A percentile compares a stretch with the other conserved stretches of the same genome.
Evolutionary conservation across 2,888 invertebrate species (phyloP).

Genomic region (Sminthurides aquaticus): DNA sequence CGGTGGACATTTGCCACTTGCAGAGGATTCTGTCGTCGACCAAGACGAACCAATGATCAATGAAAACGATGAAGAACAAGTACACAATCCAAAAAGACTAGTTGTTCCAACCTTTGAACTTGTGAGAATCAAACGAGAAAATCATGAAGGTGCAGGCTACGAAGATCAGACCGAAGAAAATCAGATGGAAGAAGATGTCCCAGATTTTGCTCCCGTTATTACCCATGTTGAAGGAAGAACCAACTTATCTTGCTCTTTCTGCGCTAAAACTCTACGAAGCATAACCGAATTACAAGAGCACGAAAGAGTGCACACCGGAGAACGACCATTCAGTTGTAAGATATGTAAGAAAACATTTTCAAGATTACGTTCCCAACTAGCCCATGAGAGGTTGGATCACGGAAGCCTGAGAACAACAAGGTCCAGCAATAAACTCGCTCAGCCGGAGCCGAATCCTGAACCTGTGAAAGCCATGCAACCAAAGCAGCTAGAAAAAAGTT

Average conservation of each 20-base stretch:
- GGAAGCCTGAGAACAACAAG: background rate
- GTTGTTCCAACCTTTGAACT: too few relatives aligned
- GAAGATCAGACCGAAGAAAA: background rate
- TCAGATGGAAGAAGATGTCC: background rate
- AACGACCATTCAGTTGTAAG: background rate
- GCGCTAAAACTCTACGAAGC: background rate
- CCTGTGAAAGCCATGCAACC: background rate
- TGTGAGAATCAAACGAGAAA: too few relatives aligned
- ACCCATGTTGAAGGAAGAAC: background rate
- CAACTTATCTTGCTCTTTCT: background rate
- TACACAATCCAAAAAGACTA: too few relatives aligned
- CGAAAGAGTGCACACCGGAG: constrained; percentile 1
- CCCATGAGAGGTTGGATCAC: background rate
- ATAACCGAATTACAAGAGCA: background rate
- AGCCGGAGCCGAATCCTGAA: background rate
- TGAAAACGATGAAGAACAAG: too few relatives aligned
- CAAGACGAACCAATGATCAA: too few relatives aligned
- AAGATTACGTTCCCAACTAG: background rate
- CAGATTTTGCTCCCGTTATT: background rate
- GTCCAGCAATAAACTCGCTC: background rate
- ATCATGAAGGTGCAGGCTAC: background rate
- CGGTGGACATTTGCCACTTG: too few relatives aligned
- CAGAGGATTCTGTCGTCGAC: too few relatives aligned
- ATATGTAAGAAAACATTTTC: background rate
- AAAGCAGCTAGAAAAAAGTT: background rate